A percentile compares a stretch with the other conserved stretches of the same genome.
phyloP scores from a whole-genome alignment of 2,113 vertebrate species.

The Heterochromis multidens region DNA sequence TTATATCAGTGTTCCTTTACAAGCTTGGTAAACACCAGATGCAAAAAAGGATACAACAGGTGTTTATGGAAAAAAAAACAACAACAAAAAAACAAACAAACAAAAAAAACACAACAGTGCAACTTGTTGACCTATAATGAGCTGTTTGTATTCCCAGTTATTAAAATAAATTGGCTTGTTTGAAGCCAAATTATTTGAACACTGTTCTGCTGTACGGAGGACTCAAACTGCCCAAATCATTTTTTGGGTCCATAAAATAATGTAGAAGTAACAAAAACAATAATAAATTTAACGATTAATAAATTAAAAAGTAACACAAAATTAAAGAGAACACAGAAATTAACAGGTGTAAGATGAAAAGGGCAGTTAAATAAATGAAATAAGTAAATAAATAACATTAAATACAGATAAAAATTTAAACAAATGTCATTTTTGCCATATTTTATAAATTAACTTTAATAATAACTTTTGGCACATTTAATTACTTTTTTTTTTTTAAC shows the following conservation, averaged over 20 bases:
- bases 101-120: not conserved
- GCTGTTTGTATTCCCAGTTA: not conserved
- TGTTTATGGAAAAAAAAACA: not conserved
- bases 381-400: fast-evolving
- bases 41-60: not conserved
- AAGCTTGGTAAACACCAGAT: not conserved
- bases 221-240: not conserved
- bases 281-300: not conserved
- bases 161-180: not conserved
- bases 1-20: not conserved
- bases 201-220: not conserved
- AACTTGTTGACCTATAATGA: not conserved
- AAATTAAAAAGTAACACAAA: not conserved
- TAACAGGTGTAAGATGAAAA: not conserved
- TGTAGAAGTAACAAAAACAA: not conserved
- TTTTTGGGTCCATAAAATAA: not conserved
- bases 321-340: not conserved
- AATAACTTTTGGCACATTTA: not conserved
- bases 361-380: not conserved
- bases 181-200: not conserved
- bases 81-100: no score
- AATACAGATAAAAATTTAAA: not conserved
- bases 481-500: fast-evolving
- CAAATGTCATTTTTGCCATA: not conserved
- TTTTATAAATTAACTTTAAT: not conserved